phyloP scores from a whole-genome alignment of 2,888 invertebrate genomes.

The Chymomyza amoena region DNA sequence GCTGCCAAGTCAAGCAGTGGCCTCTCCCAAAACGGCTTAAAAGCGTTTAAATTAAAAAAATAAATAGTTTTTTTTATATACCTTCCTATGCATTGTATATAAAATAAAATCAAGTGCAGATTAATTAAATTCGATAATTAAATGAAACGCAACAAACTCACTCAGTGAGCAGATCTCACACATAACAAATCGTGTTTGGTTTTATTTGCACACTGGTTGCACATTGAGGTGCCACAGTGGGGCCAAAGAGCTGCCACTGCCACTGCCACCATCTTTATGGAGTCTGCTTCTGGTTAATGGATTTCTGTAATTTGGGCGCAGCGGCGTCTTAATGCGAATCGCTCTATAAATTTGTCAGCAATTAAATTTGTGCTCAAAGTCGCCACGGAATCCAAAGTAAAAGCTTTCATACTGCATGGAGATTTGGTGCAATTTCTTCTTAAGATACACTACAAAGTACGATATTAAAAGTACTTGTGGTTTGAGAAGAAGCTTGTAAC shows the following conservation, averaged over 20 bases:
- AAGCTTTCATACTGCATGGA: not conserved
- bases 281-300: conserved; percentile 53
- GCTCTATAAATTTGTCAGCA: conserved; percentile 76
- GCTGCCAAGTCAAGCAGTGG: not conserved
- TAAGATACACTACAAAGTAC: not conserved
- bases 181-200: conserved; percentile 2
- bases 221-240: conserved; percentile 15
- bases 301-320: conserved; percentile 75
- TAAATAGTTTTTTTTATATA: not conserved
- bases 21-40: not conserved
- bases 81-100: no score
- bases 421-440: conserved; percentile 12
- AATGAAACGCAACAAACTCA: not conserved
- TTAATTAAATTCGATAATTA: conserved; percentile 67
- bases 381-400: not conserved
- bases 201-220: conserved; percentile 4
- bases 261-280: not conserved
- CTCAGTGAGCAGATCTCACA: not conserved
- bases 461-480: not conserved
- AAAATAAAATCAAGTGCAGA: conserved; percentile 66
- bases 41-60: not conserved
- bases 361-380: conserved; percentile 50
- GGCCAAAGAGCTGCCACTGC: not conserved
- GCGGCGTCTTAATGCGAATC: conserved; percentile 68
- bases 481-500: not conserved